A percentile compares a stretch with the other conserved stretches of the same genome.
These are phyloP conservation scores for Drosophila siamana DNA, from an alignment of 2,888 invertebrate genomes.

Conservation along the genomic window DNA sequence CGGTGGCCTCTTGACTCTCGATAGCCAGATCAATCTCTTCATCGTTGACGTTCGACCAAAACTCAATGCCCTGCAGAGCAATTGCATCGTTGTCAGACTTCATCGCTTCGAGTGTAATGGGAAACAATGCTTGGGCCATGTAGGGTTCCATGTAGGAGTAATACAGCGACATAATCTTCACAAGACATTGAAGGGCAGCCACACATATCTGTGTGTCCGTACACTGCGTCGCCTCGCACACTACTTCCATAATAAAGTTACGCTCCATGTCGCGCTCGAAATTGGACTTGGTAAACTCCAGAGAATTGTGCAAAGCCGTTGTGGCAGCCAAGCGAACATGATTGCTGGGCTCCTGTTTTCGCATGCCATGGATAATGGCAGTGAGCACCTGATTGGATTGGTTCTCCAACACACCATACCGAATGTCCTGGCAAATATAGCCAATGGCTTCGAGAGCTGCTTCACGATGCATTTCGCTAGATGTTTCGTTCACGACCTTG, in stretches of 20 bases:
- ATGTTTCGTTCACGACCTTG: conserved; percentile 94
- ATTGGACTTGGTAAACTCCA: conserved; percentile 99
- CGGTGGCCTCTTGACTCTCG: conserved; percentile 97
- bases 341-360: conserved; percentile 95
- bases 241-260: conserved; percentile 99
- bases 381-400: conserved; percentile 99
- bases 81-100: conserved; percentile 98
- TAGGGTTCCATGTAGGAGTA: conserved; percentile 99
- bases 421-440: conserved; percentile 95
- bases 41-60: conserved; percentile 99
- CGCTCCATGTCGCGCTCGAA: conserved; percentile 99
- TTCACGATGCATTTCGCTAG: conserved; percentile 97
- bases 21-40: conserved; percentile 98
- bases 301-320: conserved; percentile 97
- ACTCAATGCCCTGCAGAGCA: conserved; percentile 99
- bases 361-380: conserved; percentile 99
- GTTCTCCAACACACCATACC: conserved; percentile 95
- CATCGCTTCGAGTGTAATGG: conserved; percentile 99
- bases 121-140: conserved; percentile 98
- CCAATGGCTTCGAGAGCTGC: conserved; percentile 99
- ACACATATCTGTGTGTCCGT: conserved; percentile 96
- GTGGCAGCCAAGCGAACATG: conserved; percentile 98
- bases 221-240: conserved; percentile 99
- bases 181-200: conserved; percentile 98
- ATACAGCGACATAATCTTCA: conserved; percentile 98